Evolutionary conservation across 2,888 invertebrate species (phyloP).

Genomic region (Kryphioiulus occultus): DNA sequence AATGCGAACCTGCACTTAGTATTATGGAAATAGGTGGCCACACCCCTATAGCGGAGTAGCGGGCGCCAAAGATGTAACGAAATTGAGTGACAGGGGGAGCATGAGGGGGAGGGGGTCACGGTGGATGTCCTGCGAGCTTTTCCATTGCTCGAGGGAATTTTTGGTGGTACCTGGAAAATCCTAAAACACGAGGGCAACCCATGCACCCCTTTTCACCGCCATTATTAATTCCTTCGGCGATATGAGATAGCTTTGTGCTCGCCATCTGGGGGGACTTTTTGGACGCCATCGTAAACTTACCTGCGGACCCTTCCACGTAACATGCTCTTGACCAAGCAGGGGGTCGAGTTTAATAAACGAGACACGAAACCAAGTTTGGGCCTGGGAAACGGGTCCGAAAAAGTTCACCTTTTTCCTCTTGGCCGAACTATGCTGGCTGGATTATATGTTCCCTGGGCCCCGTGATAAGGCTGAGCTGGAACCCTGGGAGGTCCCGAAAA

Average conservation of each 20-base stretch:
- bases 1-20: slow-evolving; percentile 15
- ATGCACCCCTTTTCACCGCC: not conserved
- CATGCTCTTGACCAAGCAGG: slow-evolving; percentile 10
- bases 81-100: not conserved
- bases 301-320: not conserved
- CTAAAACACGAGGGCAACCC: not conserved
- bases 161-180: not conserved
- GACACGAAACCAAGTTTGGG: slow-evolving; percentile 7
- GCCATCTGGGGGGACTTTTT: slow-evolving; percentile 18
- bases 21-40: not conserved
- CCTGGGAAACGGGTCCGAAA: slow-evolving; percentile 30
- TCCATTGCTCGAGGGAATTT: not conserved
- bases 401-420: not conserved
- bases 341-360: slow-evolving; percentile 35
- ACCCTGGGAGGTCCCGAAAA: slow-evolving; percentile 16
- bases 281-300: slow-evolving; percentile 21
- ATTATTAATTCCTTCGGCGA: slow-evolving; percentile 31
- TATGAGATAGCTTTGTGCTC: slow-evolving; percentile 12
- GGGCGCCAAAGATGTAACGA: not conserved
- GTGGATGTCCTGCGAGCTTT: not conserved
- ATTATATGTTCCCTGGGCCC: not conserved
- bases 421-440: not conserved
- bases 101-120: not conserved
- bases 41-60: not conserved
- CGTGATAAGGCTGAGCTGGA: slow-evolving; percentile 2